These are phyloP conservation scores for Telenomus remus DNA, from an alignment of 1,140 invertebrate genomes.

Conservation along the genomic window DNA sequence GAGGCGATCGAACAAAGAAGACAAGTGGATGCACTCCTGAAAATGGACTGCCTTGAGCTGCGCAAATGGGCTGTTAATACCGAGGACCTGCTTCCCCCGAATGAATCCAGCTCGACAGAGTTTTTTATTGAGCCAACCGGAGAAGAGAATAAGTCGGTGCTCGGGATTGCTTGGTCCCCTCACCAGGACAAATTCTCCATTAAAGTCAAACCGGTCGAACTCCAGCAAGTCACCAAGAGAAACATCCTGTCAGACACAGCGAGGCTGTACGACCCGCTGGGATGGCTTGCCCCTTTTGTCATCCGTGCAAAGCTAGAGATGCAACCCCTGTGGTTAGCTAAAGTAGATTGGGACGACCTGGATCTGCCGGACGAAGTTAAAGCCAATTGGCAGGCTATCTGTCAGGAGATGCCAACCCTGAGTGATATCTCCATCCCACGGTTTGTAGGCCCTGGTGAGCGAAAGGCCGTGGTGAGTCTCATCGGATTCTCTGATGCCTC, in stretches of 20 bases:
- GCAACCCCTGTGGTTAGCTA: background rate
- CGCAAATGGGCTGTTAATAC: background rate
- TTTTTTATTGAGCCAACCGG: background rate
- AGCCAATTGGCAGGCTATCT: background rate
- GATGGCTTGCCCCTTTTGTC: slow-evolving; percentile 1
- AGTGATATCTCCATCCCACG: background rate
- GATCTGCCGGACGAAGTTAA: background rate
- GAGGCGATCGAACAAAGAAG: background rate
- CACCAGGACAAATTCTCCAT: background rate
- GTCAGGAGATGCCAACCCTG: background rate
- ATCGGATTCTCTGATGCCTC: background rate
- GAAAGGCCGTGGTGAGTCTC: background rate
- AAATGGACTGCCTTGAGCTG: background rate
- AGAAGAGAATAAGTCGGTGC: background rate
- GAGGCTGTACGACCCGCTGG: slow-evolving; percentile 5
- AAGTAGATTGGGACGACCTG: slow-evolving; percentile 2
- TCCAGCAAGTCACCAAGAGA: background rate
- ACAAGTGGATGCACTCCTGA: background rate
- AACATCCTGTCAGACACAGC: background rate
- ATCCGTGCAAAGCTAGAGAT: slow-evolving; percentile 1
- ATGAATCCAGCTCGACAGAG: background rate
- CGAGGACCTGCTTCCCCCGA: background rate
- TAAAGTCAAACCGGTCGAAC: background rate
- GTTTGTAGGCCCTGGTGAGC: background rate
- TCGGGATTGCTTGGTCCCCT: background rate